Percentiles rank a stretch among this genome's conserved stretches.
Conservation (phyloP, 2,888 invertebrate species). For the Pherbina coryleti region DNA sequence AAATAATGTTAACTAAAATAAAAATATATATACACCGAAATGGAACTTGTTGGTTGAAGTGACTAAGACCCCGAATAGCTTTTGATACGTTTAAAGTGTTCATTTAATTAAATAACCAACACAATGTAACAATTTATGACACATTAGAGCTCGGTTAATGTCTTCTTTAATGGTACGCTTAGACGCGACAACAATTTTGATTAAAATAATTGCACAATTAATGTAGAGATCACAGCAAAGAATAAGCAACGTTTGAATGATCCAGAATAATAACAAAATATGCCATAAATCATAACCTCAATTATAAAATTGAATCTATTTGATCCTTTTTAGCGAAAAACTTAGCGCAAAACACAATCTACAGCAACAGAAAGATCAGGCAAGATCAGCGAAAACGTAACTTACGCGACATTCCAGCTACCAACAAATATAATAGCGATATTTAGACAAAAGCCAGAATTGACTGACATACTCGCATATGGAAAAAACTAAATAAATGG, state of each 20-base stretch:
- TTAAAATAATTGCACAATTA: constrained; percentile 62
- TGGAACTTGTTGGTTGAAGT: constrained; percentile 57
- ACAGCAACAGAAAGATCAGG: not conserved
- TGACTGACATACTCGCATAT: not conserved
- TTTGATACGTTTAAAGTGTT: constrained; percentile 39
- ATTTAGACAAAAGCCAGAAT: not conserved
- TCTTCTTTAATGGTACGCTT: constrained; percentile 57
- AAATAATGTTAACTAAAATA: not conserved
- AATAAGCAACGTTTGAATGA: not conserved
- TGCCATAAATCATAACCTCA: constrained; percentile 21
- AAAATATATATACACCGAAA: constrained; percentile 43
- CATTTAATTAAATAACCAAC: constrained; percentile 56
- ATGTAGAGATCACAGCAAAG: not conserved
- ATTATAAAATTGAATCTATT: not conserved
- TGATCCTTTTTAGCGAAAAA: not conserved
- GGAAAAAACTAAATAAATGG: not conserved
- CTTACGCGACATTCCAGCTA: not conserved
- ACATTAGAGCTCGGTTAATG: constrained; percentile 50
- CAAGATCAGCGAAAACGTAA: not conserved
- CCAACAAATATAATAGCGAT: not conserved
- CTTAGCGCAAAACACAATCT: not conserved
- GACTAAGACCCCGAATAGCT: constrained; percentile 19
- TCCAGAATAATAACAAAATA: not conserved
- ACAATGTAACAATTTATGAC: constrained; percentile 53
- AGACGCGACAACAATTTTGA: constrained; percentile 61